Conservation (phyloP, 2,113 vertebrate genomes). For the Tenrec ecaudatus region DNA sequence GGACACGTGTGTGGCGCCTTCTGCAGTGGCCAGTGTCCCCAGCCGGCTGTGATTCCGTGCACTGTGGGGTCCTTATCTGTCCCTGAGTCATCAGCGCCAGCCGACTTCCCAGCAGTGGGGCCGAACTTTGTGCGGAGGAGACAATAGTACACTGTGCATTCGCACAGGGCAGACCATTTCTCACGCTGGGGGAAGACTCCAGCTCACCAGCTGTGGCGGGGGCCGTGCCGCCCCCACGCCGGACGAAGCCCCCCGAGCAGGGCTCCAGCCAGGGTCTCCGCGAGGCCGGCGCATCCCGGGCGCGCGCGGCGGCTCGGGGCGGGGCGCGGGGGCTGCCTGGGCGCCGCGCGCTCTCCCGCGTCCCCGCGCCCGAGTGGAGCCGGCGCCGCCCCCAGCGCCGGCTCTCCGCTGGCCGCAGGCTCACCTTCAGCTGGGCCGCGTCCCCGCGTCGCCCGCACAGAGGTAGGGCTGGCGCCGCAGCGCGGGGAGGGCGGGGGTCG, state of each 20-base stretch:
- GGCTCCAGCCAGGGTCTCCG: slow-evolving; percentile 21
- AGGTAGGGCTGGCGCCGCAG: slow-evolving; percentile 18
- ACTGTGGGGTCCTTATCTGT: slow-evolving; percentile 52
- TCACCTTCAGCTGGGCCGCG: neutral
- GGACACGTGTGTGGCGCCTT: neutral
- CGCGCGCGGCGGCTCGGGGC: slow-evolving; percentile 53
- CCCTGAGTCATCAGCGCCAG: slow-evolving; percentile 81
- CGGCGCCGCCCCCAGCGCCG: no score
- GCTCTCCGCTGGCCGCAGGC: no score
- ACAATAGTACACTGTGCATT: slow-evolving; percentile 92
- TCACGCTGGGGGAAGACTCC: slow-evolving; percentile 81
- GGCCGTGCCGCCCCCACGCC: slow-evolving; percentile 15
- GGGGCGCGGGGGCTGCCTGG: slow-evolving; percentile 59
- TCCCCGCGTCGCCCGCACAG: neutral
- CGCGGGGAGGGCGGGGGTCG: slow-evolving; percentile 63
- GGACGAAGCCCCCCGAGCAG: neutral
- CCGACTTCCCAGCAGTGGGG: slow-evolving; percentile 85
- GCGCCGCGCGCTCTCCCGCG: no score
- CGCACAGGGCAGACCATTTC: slow-evolving; percentile 88
- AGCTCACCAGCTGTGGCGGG: slow-evolving; percentile 58
- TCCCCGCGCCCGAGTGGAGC: no score
- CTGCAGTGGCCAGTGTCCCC: slow-evolving; percentile 34
- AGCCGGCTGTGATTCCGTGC: slow-evolving; percentile 66
- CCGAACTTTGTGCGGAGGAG: slow-evolving; percentile 94
- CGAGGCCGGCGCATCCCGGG: neutral